These are phyloP conservation scores for Deroplatys truncata DNA, from an alignment of 2,888 invertebrate species.

Conservation along the genomic window DNA sequence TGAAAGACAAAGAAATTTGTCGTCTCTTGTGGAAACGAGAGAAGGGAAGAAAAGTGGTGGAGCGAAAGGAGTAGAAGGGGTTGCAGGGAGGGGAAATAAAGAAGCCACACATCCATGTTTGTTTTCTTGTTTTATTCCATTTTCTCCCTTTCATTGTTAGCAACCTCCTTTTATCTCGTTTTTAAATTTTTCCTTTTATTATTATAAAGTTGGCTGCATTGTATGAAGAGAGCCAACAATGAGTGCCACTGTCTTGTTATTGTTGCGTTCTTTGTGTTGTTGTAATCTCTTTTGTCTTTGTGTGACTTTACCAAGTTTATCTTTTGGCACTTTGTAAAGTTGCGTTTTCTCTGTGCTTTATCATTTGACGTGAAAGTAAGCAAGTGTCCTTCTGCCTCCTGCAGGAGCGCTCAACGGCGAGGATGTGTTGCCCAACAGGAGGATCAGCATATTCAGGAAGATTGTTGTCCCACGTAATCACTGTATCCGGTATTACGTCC, in stretches of 20 bases:
- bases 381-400: neutral
- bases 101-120: neutral
- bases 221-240: neutral
- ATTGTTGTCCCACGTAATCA: too few relatives aligned
- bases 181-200: neutral
- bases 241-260: neutral
- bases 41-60: constrained; percentile 6
- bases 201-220: neutral
- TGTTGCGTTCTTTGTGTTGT: neutral
- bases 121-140: constrained; percentile 21
- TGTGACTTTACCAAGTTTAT: neutral
- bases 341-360: neutral
- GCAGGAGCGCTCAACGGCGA: neutral
- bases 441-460: too few relatives aligned
- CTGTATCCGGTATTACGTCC: too few relatives aligned
- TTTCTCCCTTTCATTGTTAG: constrained; percentile 14
- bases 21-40: constrained; percentile 26
- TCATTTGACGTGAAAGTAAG: neutral
- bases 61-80: neutral
- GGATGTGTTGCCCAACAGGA: neutral
- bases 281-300: neutral
- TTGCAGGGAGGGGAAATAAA: neutral
- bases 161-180: constrained; percentile 21
- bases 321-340: neutral
- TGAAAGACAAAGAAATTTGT: constrained; percentile 21